Percentiles rank a stretch among this genome's conserved stretches.
Evolutionary conservation across 2,797 vertebrate genomes (phyloP).

Genomic region (Spheniscus humboldti): DNA sequence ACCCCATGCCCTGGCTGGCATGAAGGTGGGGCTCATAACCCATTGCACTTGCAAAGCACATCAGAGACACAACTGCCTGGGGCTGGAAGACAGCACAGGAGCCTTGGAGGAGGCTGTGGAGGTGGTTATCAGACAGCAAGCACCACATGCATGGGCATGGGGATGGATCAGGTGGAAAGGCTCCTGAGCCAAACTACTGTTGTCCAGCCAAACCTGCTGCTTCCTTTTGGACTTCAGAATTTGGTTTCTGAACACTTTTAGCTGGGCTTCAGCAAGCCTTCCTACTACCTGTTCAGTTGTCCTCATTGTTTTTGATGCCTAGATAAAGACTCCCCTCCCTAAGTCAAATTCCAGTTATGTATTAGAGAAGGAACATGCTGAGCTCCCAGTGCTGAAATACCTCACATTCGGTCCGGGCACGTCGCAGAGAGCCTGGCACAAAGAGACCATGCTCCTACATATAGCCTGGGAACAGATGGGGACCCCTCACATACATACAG

Average conservation of each 20-base stretch:
- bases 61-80: background rate
- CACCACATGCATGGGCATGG: too few species aligned
- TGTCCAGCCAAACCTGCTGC: background rate
- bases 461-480: background rate
- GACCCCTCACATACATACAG: background rate
- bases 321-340: background rate
- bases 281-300: background rate
- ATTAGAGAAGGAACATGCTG: background rate
- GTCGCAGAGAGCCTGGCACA: background rate
- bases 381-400: background rate
- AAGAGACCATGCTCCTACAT: background rate
- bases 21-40: background rate
- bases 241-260: background rate
- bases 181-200: background rate
- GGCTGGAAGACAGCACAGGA: background rate
- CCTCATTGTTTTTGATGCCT: background rate
- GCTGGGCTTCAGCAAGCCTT: background rate
- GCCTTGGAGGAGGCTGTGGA: background rate
- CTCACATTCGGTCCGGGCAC: fast-evolving
- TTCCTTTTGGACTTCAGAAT: background rate
- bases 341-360: background rate
- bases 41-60: background rate
- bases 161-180: background rate
- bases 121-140: background rate
- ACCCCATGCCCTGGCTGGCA: background rate